Evolutionary conservation across 2,113 vertebrate species (phyloP), one percentile per base, ranked within the genome.

Genomic region (Pholis gunnellus): DNA sequence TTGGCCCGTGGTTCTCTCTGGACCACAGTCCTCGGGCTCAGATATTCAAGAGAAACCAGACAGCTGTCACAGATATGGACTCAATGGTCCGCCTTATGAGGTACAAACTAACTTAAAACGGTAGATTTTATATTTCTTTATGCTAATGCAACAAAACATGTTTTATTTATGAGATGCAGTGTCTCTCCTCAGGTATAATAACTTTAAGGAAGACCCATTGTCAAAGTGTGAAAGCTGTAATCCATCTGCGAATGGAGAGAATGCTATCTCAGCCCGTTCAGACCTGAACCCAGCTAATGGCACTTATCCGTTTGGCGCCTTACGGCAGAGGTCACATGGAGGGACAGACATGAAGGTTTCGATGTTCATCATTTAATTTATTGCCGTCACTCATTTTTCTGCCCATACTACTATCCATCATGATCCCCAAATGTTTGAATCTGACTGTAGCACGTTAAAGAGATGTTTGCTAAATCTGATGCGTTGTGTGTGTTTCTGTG

Each of bases 61-160:
- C 96, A 0, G 79, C 87, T n/a, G 94, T 99, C 3, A 95, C 9
- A 0, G 97, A 99, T 83, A 2, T 98, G 78, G 87, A 95, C 40
- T 97, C 97, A 29, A 99, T 99, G 97, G 54, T 99, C 64, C 95
- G 64, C 27, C 96, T 99, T 22, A 98, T 99, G 97, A 96, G 98
- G 98, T 99, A 36, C 25, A 48, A 54, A 61, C 34, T 4, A 31
- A 31, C 31, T 31, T 31, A 31, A 66, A 36, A 42, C 5, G 20
- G 18, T 59, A 22, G 1, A 18, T 67, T 66, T 63, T 72, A 22
- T 38, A 13, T 34, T 52, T 56, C 52, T 27, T 17, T 25, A 44
- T 13, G 9, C 18, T 29, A 4, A 22, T 71, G 1, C 60, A 8
- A 17, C 0, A 9, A 34, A 18, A 34, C 1, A 22, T 1, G 15